These are phyloP conservation scores for Anolis apletophallus DNA, from an alignment of 2,797 vertebrate genomes.

Conservation along the genomic window DNA sequence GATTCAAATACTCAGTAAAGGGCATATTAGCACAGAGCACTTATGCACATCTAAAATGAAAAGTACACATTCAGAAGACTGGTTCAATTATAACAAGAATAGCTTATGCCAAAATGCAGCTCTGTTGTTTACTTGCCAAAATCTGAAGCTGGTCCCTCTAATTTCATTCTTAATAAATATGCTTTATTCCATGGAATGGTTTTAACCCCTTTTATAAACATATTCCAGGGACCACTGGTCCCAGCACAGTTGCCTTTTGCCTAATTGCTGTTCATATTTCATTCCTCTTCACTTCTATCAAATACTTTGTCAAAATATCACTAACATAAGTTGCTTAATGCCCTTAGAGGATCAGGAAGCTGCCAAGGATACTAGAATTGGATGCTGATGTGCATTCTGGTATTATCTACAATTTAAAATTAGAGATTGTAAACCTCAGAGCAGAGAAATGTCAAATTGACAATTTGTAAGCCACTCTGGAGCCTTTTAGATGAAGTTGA, in stretches of 20 bases:
- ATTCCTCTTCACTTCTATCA: background rate
- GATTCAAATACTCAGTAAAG: constrained; percentile 14
- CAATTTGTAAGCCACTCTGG: background rate
- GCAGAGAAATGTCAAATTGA: too few species aligned
- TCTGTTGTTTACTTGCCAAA: background rate
- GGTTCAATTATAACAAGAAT: background rate
- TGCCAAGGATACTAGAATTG: background rate
- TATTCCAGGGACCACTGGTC: background rate
- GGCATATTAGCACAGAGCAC: background rate
- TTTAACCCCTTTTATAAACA: background rate
- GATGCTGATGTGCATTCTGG: background rate
- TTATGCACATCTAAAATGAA: constrained; percentile 10
- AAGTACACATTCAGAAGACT: background rate
- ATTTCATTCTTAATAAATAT: constrained; percentile 20
- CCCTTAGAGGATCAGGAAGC: background rate
- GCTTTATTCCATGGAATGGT: constrained; percentile 9
- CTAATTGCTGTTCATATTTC: background rate
- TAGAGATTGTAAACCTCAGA: too few species aligned
- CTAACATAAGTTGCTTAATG: background rate
- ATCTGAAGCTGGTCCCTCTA: constrained; percentile 4
- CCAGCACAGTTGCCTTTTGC: background rate
- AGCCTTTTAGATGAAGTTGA: too few species aligned
- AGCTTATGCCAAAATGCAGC: constrained; percentile 1
- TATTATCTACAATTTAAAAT: background rate
- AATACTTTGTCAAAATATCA: background rate